Conservation (phyloP, 2,113 vertebrate species). For the Carassius carassius region DNA sequence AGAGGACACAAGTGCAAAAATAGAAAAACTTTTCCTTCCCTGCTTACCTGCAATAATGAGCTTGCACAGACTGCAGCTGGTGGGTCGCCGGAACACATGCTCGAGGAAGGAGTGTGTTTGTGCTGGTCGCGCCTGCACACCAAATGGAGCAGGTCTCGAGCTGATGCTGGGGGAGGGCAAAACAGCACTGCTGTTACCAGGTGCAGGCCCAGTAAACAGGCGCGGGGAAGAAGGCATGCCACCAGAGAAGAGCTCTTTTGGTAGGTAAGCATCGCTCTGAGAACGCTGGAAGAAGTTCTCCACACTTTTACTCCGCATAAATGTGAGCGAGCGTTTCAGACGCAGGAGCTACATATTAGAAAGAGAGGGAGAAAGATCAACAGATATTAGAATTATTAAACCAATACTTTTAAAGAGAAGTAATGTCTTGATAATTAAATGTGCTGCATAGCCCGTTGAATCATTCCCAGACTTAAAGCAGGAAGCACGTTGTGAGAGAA, state of each 20-base stretch:
- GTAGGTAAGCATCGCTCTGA: constrained; percentile 81
- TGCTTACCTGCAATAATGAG: constrained; percentile 88
- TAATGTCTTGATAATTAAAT: no score
- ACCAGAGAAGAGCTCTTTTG: constrained; percentile 81
- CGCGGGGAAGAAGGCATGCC: constrained; percentile 16
- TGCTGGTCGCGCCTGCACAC: constrained; percentile 69
- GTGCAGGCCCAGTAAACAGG: background rate
- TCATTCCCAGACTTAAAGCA: no score
- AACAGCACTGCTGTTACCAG: constrained; percentile 61
- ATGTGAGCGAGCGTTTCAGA: constrained; percentile 86
- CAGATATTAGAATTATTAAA: no score
- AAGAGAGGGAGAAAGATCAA: constrained; percentile 10
- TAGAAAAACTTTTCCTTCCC: constrained; percentile 6
- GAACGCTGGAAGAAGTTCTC: constrained; percentile 91
- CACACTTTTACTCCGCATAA: constrained; percentile 90
- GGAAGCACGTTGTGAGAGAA: no score
- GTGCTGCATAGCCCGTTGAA: no score
- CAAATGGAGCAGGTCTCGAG: constrained; percentile 70
- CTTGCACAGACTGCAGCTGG: constrained; percentile 88
- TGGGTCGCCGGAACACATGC: constrained; percentile 86
- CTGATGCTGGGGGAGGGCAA: constrained; percentile 70
- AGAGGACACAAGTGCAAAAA: background rate
- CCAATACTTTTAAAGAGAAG: no score
- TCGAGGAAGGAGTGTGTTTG: constrained; percentile 87
- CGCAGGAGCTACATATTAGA: constrained; percentile 78